Percentiles rank a stretch among this genome's conserved stretches.
Conservation (phyloP, 2,888 invertebrate species). For the Crossocerus cetratus region DNA sequence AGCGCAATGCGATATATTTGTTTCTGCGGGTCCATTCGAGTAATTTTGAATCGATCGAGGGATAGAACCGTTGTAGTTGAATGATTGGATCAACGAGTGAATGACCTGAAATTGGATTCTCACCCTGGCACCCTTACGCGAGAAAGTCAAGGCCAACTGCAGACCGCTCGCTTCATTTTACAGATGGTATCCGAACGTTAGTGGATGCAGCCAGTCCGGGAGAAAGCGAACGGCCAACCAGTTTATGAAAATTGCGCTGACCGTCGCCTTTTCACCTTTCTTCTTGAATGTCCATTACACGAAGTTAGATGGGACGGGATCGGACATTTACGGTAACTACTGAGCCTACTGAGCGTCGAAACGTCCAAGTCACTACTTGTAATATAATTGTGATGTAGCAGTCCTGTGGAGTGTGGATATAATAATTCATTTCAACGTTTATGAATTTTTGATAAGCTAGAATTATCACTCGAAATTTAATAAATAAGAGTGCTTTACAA, state of each 20-base stretch:
- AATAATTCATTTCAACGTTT: too few species aligned
- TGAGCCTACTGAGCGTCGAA: too few species aligned
- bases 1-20: not conserved
- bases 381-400: too few species aligned
- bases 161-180: slow-evolving; percentile 35
- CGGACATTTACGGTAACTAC: not conserved
- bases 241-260: slow-evolving; percentile 46
- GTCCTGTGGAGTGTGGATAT: too few species aligned
- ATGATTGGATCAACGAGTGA: too few species aligned
- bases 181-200: slow-evolving; percentile 1
- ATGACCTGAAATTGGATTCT: too few species aligned
- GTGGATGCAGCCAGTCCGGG: slow-evolving; percentile 11
- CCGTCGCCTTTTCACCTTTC: slow-evolving; percentile 23
- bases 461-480: too few species aligned
- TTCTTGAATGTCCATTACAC: slow-evolving; percentile 15
- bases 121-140: slow-evolving; percentile 18
- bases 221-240: slow-evolving; percentile 48
- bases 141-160: slow-evolving; percentile 59
- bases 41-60: not conserved
- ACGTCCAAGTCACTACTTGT: too few species aligned
- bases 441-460: too few species aligned
- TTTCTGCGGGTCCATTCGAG: not conserved
- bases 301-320: slow-evolving; percentile 11
- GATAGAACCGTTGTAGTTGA: too few species aligned
- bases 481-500: too few species aligned